These are phyloP conservation scores for Phymanthus crucifer DNA, from an alignment of 92 coral and sea anemone species.

Conservation along the genomic window DNA sequence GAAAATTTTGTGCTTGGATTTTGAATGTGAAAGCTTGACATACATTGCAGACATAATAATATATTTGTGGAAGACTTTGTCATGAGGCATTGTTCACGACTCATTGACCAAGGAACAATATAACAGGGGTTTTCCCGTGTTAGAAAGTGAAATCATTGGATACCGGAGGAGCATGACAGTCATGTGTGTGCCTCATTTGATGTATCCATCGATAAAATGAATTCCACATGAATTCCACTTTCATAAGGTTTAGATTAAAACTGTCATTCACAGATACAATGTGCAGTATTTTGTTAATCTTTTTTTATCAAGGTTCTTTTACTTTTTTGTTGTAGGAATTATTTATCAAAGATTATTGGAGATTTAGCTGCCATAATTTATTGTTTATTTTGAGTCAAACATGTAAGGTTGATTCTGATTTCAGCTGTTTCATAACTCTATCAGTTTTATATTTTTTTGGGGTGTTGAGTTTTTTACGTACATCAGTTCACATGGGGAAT, in stretches of 20 bases:
- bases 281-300: not conserved
- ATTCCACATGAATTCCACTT: not conserved
- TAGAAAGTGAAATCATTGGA: constrained; percentile 2
- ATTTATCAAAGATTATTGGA: no score
- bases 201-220: not conserved
- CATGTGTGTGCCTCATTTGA: not conserved
- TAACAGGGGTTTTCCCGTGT: not conserved
- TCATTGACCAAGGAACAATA: not conserved
- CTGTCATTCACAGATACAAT: not conserved
- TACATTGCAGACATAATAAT: not conserved
- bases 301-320: not conserved
- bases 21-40: not conserved
- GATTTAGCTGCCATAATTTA: no score
- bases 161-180: not conserved
- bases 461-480: no score
- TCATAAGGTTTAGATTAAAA: not conserved
- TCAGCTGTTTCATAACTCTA: no score
- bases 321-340: not conserved
- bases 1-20: not conserved
- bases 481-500: no score
- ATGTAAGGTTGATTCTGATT: no score
- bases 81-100: not conserved
- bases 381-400: no score
- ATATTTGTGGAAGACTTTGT: not conserved
- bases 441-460: no score